These are phyloP conservation scores for Lates japonicus DNA, from an alignment of 2,797 vertebrate genomes.

Conservation along the genomic window DNA sequence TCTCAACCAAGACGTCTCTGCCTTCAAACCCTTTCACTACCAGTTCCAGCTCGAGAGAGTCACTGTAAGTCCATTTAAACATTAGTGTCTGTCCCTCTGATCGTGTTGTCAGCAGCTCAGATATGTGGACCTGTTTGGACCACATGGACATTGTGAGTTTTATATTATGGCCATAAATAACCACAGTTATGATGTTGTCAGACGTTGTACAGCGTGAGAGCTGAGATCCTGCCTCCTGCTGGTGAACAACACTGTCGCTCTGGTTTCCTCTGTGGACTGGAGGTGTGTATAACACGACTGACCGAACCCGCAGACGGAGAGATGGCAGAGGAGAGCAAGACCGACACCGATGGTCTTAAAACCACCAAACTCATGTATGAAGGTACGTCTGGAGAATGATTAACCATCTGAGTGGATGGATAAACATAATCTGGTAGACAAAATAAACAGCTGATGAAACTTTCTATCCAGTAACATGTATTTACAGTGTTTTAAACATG, in stretches of 20 bases:
- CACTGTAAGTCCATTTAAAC: constrained; percentile 83
- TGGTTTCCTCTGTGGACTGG: constrained; percentile 92
- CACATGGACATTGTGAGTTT: not conserved
- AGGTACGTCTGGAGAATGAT: constrained; percentile 81
- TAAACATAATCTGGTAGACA: not conserved
- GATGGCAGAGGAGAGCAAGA: constrained; percentile 91
- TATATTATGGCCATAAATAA: not conserved
- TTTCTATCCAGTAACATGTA: not conserved
- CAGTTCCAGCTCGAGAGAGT: constrained; percentile 92
- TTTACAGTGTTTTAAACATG: not conserved
- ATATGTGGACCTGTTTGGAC: not conserved
- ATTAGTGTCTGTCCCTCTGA: not conserved
- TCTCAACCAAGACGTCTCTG: constrained; percentile 80
- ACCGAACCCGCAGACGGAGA: constrained; percentile 90
- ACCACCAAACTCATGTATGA: constrained; percentile 96
- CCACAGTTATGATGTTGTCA: constrained; percentile 68
- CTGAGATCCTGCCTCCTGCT: constrained; percentile 89
- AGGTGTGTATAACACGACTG: constrained; percentile 93
- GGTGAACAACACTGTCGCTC: constrained; percentile 91
- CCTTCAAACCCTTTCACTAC: constrained; percentile 92
- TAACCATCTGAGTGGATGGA: not conserved
- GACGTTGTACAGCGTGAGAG: constrained; percentile 93
- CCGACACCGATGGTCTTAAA: constrained; percentile 87
- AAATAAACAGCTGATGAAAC: too few species aligned
- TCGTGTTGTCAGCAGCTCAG: not conserved